Base-by-base conservation (phyloP, 2,888 invertebrate genomes). In the Drosophila rellima region DNA sequence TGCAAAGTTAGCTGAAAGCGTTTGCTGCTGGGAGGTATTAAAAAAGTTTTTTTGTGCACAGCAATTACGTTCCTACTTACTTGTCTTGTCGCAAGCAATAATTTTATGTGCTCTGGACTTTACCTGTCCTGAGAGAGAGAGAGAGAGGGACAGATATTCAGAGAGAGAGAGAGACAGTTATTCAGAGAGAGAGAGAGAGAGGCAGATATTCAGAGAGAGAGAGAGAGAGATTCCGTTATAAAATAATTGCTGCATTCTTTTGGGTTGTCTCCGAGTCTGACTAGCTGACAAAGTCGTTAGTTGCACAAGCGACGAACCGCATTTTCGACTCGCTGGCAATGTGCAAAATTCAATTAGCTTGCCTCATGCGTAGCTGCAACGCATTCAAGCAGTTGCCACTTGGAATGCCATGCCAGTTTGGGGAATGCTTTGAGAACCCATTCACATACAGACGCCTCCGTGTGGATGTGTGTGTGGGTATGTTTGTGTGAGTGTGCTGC, bases 321-420 rank as follows among this genome's bases (percentile, higher is more conserved):
- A 75, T 63, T 55, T 56, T 65, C 62, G 56, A 56, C 45, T 59
- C 67, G 59, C 54, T 80, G 59, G 64, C 61, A 80, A 72, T 77
- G 69, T 69, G 78, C 60, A 61, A 66, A 82, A 82, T 80, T 82
- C 82, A 80, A 80, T 80, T 80, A 82, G 80, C 73, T 67, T 62
- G 73, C 67, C 60, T 47, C 64, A 63, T 74, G 80, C 69, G 70
- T 47, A 52, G 61, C 47, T 67, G 60, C 48, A 65, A 64, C 39
- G 78, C 73, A 74, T 54, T 66, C 48, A 51, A 79, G 75, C 73
- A 82, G 70, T 80, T 86, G 78, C 88, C 86, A 82, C 82, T 80
- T 68, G 75, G 79, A 70, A 75, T 80, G 74, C 83, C 69, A 48
- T 66, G 66, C 23, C 76, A 75, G 78, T 73, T 79, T 74, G 65